Conservation (phyloP, 2,888 invertebrate species). For the Eupeodes luniger region DNA sequence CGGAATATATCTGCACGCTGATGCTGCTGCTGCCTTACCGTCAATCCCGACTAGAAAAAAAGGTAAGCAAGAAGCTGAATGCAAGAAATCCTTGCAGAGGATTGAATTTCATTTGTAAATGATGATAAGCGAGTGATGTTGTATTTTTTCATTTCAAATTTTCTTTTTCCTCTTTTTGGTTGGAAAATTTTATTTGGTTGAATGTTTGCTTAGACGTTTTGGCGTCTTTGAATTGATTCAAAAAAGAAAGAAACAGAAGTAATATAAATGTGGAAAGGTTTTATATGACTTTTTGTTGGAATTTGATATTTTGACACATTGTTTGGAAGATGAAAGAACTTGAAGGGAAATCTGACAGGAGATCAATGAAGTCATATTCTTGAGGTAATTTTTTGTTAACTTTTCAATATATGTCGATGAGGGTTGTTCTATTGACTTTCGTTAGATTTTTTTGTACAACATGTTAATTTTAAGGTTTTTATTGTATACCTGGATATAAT, state of each 20-base stretch:
- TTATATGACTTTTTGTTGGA: slow-evolving; percentile 46
- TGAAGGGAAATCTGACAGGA: slow-evolving; percentile 7
- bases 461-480: too few relatives aligned
- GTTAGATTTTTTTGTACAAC: too few relatives aligned
- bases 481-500: too few relatives aligned
- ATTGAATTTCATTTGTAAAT: slow-evolving; percentile 70
- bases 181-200: not conserved
- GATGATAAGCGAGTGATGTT: slow-evolving; percentile 63
- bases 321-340: slow-evolving; percentile 8
- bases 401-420: too few relatives aligned
- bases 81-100: slow-evolving; percentile 48
- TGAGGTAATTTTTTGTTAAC: slow-evolving; percentile 3
- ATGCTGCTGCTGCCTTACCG: not conserved
- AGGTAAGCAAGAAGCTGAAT: not conserved
- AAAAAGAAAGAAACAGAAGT: not conserved
- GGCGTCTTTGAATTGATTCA: slow-evolving; percentile 33
- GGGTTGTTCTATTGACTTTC: not conserved
- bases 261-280: slow-evolving; percentile 28
- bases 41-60: not conserved
- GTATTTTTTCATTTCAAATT: slow-evolving; percentile 20
- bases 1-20: slow-evolving; percentile 1
- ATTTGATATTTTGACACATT: slow-evolving; percentile 58
- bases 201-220: slow-evolving; percentile 44
- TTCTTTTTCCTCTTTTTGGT: not conserved
- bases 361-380: slow-evolving; percentile 10